These are phyloP conservation scores for Cotesia vestalis DNA, from an alignment of 1,140 invertebrate species.

Conservation along the genomic window DNA sequence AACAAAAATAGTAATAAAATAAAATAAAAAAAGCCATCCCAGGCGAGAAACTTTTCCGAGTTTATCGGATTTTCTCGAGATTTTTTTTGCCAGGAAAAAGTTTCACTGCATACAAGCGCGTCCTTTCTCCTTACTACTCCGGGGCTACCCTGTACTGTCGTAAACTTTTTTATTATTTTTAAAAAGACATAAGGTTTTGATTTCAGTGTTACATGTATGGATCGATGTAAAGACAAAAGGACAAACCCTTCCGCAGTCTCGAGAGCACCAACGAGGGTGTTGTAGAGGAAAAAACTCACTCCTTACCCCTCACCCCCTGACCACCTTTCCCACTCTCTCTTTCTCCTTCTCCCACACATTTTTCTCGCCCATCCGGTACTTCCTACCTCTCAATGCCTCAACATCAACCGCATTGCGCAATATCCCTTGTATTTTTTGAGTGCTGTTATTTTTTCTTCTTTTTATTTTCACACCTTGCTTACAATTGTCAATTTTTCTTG, in stretches of 20 bases:
- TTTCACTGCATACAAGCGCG: too few species aligned
- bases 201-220: conserved; percentile 13
- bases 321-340: neutral
- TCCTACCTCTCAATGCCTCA: conserved; percentile 5
- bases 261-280: conserved; percentile 9
- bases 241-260: conserved; percentile 12
- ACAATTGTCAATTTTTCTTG: neutral
- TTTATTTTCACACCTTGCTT: conserved; percentile 10
- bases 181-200: conserved; percentile 7
- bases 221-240: conserved; percentile 16
- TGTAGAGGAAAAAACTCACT: conserved; percentile 13
- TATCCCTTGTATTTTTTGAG: too few species aligned
- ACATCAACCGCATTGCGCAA: too few species aligned
- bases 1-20: conserved; percentile 11
- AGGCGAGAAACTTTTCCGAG: too few species aligned
- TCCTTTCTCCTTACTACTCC: too few species aligned
- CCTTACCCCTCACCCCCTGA: neutral
- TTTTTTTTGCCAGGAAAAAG: too few species aligned
- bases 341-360: neutral
- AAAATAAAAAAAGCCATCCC: too few species aligned
- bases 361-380: neutral
- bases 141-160: too few species aligned
- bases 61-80: too few species aligned
- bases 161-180: too few species aligned
- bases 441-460: neutral